phyloP scores from a whole-genome alignment of 2,797 vertebrate genomes.

The Phoebastria nigripes region DNA sequence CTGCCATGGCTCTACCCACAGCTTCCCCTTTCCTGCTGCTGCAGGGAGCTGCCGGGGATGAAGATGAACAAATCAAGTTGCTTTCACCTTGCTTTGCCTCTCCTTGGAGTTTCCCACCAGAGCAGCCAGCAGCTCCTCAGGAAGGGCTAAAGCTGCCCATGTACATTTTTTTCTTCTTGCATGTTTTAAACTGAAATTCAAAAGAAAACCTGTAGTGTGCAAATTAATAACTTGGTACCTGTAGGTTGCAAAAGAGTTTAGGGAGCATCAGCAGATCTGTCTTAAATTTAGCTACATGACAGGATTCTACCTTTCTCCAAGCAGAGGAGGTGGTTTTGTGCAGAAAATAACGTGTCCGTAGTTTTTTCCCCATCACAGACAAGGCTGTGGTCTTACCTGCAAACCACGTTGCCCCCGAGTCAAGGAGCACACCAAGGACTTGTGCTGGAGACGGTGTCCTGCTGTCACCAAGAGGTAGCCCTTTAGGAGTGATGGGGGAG shows the following conservation, averaged over 20 bases:
- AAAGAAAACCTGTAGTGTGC: not conserved
- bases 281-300: not conserved
- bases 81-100: not conserved
- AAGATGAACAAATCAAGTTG: not conserved
- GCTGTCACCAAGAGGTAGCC: not conserved
- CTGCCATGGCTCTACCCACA: fast-evolving
- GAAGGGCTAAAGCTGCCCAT: not conserved
- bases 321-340: not conserved
- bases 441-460: not conserved
- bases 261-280: not conserved
- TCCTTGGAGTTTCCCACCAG: not conserved
- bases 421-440: not conserved
- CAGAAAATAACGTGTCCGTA: not conserved
- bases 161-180: not conserved
- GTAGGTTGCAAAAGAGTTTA: not conserved
- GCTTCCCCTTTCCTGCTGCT: not conserved
- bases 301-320: not conserved
- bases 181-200: not conserved
- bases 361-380: not conserved
- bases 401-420: fast-evolving
- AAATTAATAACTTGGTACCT: not conserved
- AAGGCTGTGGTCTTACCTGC: conserved; percentile 14
- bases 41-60: not conserved
- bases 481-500: not conserved
- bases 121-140: not conserved